Base-by-base conservation (phyloP, 2,888 invertebrate genomes). In the Ecdyonurus torrentis region DNA sequence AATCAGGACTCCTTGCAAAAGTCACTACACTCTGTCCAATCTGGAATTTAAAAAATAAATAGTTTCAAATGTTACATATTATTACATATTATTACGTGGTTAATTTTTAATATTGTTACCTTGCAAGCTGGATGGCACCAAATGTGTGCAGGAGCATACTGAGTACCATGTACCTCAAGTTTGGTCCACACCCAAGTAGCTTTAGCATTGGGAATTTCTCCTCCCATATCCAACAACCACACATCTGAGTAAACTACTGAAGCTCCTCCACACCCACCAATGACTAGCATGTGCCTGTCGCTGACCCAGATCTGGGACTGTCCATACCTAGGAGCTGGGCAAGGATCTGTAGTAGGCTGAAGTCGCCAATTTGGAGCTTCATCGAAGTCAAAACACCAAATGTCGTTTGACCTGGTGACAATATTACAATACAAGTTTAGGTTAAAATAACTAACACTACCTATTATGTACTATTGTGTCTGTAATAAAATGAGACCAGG, bases 111-210 rank as follows among this genome's bases (percentile, higher is more conserved):
- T 2, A 2, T 61, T 63, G 69, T 70, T 75, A 85, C 85, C 76
- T 82, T 86, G 74, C 93, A 93, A 61, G 91, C 92, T 63, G 93
- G 92, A 77, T 94, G 92, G 73, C 92, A 93, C 91, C 94, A 94
- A 72, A 94, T 86, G 71, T 91, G 89, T 1, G 87, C 85, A 23
- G 94, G 88, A 55, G 87, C 86, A 80, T 86, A 85, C 70, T 88
- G 85, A 68, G 84, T 55, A 10, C 55, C 55, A 18, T 5, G 5
- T 2, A 77, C 70, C 10, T 65, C 68, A 22, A 77, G 66, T 65
- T 74, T 71, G 23, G 68, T 69, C 78, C 78, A 78, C 15, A 66
- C 66, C 75, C 77, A 77, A n/a, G n/a, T 22, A 7, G 19, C 55
- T 22, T 55, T 55, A 7, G 55, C 19, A 20, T 55, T 20, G 15